Percentiles rank a stretch among this genome's conserved stretches.
These are phyloP conservation scores for Alcis repandata DNA, from an alignment of 2,888 invertebrate species.

Conservation along the genomic window DNA sequence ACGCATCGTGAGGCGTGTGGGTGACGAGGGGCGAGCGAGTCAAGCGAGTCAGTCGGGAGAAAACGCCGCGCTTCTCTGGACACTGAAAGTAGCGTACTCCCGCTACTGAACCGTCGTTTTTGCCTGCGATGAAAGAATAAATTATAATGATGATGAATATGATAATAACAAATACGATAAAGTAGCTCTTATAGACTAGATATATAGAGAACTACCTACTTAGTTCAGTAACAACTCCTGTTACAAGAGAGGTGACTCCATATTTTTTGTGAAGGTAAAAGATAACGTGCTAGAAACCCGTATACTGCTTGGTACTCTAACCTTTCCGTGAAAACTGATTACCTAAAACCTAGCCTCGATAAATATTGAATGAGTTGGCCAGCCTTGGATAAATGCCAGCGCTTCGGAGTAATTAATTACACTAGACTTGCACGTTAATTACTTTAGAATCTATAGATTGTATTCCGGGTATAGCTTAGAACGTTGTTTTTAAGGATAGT, in stretches of 20 bases:
- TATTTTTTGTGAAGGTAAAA: background rate
- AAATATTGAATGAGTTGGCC: constrained; percentile 29
- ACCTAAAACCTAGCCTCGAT: constrained; percentile 19
- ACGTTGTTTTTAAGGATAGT: background rate
- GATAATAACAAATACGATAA: too few species aligned
- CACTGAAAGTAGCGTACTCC: constrained; percentile 98
- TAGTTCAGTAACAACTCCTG: background rate
- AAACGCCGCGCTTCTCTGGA: constrained; percentile 96
- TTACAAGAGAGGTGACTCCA: background rate
- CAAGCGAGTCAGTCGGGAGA: constrained; percentile 95
- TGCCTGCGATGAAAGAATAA: constrained; percentile 87
- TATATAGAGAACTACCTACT: background rate
- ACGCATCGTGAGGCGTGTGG: constrained; percentile 81
- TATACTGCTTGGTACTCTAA: constrained; percentile 21
- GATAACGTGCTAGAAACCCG: constrained; percentile 1
- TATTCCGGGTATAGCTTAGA: constrained; percentile 1
- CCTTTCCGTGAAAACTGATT: constrained; percentile 23
- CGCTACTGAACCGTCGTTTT: constrained; percentile 98
- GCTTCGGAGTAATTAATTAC: constrained; percentile 12
- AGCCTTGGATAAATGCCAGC: constrained; percentile 25
- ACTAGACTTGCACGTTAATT: constrained; percentile 15
- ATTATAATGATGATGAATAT: background rate
- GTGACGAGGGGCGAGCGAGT: constrained; percentile 90
- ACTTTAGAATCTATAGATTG: constrained; percentile 13
- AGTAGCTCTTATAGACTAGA: background rate